Percentiles rank a stretch among this genome's conserved stretches.
These are phyloP conservation scores for Promerops cafer DNA, from an alignment of 2,113 vertebrate genomes.

Conservation along the genomic window DNA sequence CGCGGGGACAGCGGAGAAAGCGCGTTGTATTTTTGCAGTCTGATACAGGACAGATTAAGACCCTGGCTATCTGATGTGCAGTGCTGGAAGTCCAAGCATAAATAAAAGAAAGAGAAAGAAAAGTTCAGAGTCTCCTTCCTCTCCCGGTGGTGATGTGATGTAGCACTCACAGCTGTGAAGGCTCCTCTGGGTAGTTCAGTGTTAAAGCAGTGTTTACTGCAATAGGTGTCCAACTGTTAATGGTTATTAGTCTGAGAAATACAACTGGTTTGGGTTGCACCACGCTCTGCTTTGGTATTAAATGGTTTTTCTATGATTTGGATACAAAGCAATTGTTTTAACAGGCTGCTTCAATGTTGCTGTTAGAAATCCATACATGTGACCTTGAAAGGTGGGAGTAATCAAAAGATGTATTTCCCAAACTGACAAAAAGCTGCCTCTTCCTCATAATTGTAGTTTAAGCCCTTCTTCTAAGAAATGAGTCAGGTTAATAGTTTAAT, in stretches of 20 bases:
- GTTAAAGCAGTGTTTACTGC: neutral
- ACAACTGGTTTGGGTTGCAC: neutral
- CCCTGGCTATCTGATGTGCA: slow-evolving; percentile 32
- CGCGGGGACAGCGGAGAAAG: neutral
- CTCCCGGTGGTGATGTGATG: neutral
- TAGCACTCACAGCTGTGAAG: too few relatives aligned
- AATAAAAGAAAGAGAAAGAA: slow-evolving; percentile 64
- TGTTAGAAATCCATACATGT: accelerated
- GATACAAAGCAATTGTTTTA: neutral
- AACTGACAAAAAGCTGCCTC: neutral
- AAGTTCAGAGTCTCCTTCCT: slow-evolving; percentile 43
- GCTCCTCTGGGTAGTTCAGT: neutral
- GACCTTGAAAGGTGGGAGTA: neutral
- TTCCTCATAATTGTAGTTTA: neutral
- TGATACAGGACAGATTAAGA: neutral
- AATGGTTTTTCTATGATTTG: neutral
- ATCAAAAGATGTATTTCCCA: neutral
- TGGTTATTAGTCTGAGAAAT: neutral
- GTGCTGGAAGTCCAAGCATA: slow-evolving; percentile 56
- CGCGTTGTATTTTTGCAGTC: neutral
- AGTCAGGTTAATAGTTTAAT: neutral
- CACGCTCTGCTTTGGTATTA: neutral
- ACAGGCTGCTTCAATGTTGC: neutral
- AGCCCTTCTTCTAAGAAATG: neutral
- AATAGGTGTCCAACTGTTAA: neutral